phyloP scores from a whole-genome alignment of 2,888 invertebrate species.

The Oscheius onirici region DNA sequence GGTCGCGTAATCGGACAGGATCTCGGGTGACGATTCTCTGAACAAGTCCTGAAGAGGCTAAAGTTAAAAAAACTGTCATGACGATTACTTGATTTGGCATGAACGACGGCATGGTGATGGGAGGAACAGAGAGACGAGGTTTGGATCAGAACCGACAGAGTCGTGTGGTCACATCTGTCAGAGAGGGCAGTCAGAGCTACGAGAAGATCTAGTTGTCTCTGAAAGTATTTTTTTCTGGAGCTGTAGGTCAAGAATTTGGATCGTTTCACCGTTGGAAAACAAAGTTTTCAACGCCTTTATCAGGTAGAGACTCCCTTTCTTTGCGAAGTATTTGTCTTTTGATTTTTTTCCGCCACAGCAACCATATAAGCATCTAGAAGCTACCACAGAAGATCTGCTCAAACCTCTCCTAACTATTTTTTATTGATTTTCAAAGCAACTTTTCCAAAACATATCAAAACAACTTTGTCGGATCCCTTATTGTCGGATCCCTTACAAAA shows the following conservation, averaged over 20 bases:
- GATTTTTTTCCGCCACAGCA: too few relatives aligned
- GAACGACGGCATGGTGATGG: conserved; percentile 68
- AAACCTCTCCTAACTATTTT: too few relatives aligned
- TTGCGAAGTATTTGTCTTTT: too few relatives aligned
- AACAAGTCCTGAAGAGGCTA: conserved; percentile 56
- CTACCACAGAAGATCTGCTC: too few relatives aligned
- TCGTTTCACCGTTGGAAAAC: not conserved
- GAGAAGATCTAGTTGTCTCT: conserved; percentile 67
- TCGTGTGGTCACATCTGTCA: conserved; percentile 64
- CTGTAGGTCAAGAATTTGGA: not conserved
- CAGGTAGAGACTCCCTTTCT: too few relatives aligned
- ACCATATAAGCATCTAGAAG: too few relatives aligned
- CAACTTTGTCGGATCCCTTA: too few relatives aligned
- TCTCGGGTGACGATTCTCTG: conserved; percentile 69
- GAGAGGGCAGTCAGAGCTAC: conserved; percentile 62
- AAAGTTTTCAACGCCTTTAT: too few relatives aligned
- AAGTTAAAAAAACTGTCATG: not conserved
- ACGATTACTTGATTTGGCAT: conserved; percentile 58
- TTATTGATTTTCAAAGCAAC: too few relatives aligned
- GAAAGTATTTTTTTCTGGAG: too few relatives aligned
- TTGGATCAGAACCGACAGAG: conserved; percentile 56
- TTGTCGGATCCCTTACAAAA: too few relatives aligned
- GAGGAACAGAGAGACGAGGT: conserved; percentile 60
- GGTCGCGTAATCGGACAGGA: conserved; percentile 61
- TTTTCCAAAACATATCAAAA: too few relatives aligned